Percentiles rank a stretch among this genome's conserved stretches.
phyloP scores from a whole-genome alignment of 2,797 vertebrate species.

The Apodemus agrarius region DNA sequence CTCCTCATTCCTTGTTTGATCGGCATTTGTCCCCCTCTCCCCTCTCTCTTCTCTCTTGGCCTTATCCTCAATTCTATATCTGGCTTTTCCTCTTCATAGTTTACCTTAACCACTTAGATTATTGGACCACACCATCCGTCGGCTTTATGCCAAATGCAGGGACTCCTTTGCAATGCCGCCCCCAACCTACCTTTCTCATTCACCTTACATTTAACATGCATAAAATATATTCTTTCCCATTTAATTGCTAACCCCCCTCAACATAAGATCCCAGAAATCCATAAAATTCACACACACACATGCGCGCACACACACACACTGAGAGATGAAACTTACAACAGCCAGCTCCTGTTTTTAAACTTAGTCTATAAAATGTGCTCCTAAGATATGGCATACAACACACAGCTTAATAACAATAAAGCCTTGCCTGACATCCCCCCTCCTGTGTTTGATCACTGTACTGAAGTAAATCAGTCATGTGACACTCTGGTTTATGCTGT shows the following conservation, averaged over 20 bases:
- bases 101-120: not conserved
- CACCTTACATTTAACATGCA: not conserved
- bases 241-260: not conserved
- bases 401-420: not conserved
- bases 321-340: not conserved
- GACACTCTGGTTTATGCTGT: not conserved
- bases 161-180: not conserved
- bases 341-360: slow-evolving; percentile 1
- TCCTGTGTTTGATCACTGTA: not conserved
- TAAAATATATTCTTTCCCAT: not conserved
- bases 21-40: not conserved
- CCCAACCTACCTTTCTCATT: not conserved
- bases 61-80: not conserved
- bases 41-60: not conserved
- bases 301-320: not conserved
- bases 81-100: slow-evolving; percentile 12
- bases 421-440: not conserved
- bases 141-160: not conserved
- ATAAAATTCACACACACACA: not conserved
- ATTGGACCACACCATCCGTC: not conserved
- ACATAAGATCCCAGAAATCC: not conserved
- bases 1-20: not conserved
- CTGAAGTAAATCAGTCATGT: not conserved
- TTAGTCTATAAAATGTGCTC: not conserved
- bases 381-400: not conserved